Base-by-base conservation (phyloP, 2,797 vertebrate species). In the Rhinatrema bivittatum region DNA sequence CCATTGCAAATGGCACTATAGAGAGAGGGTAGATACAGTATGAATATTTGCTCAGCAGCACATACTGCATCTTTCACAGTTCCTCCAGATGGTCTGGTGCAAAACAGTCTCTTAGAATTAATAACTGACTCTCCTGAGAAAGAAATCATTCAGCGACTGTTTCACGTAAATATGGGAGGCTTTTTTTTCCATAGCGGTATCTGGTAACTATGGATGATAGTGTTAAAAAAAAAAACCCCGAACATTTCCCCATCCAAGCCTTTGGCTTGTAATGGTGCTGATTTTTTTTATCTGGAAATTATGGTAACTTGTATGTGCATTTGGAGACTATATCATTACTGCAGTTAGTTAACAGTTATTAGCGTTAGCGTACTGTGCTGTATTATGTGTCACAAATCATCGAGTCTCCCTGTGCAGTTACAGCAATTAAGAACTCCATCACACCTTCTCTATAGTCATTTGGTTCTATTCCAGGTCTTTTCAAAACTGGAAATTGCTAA, bases 331-430 rank as follows among this genome's bases (percentile, higher is more conserved):
- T 87, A 88, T 92, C 84, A 88, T 87, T 88, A 86, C 87, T 84
- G 84, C 89, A 91, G 87, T 93, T 96, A 93, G 94, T 97, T 97
- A 97, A 91, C 94, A 89, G 89, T 93, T 94, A 94, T 95, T 93
- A 92, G 89, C 83, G 87, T 90, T 90, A 84, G 81, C 82, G 81
- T 82, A 79, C 82, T 85, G 87, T 72, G 81, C 85, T 79, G 85
- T 85, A 88, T 91, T 91, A 90, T 85, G 79, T 93, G 91, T 94
- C 91, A 93, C 91, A 95, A 93, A 94, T 94, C 91, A 94, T 93
- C 90, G 85, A 82, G 85, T 91, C 90, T 94, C 92, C 86, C 82
- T 86, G 87, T 90, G 88, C 89, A 88, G 87, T 89, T 88, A 84
- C 80, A 88, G 88, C 89, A 94, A 96, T 97, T 94, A 94, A 90